These are phyloP conservation scores for Papilio glaucus DNA, from an alignment of 1,140 invertebrate genomes.

Conservation along the genomic window DNA sequence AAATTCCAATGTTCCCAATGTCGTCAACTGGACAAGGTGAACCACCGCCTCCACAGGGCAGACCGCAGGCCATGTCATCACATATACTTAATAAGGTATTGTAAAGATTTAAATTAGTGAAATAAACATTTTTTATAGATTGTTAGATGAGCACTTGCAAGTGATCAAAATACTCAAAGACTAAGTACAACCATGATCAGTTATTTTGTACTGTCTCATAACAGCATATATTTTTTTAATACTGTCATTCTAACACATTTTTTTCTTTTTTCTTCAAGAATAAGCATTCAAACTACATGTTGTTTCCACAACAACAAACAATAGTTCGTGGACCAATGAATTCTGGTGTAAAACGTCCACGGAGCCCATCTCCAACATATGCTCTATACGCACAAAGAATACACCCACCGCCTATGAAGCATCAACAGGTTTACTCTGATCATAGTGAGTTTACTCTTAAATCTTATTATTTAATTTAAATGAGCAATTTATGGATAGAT, in stretches of 20 bases:
- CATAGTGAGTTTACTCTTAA: constrained; percentile 72
- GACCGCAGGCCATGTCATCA: constrained; percentile 67
- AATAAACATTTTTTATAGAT: too few relatives aligned
- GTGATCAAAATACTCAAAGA: too few relatives aligned
- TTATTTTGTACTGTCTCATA: too few relatives aligned
- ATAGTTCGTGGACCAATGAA: constrained; percentile 72
- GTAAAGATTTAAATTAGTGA: too few relatives aligned
- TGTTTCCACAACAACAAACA: constrained; percentile 65
- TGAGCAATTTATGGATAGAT: too few relatives aligned
- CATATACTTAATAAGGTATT: constrained; percentile 79
- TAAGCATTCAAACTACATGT: constrained; percentile 64
- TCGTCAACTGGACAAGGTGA: constrained; percentile 66
- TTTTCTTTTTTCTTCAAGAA: constrained; percentile 51
- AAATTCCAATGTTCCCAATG: constrained; percentile 75
- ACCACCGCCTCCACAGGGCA: constrained; percentile 62
- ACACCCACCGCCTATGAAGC: constrained; percentile 77
- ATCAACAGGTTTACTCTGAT: constrained; percentile 73
- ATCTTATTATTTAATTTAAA: neutral
- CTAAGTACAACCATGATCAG: too few relatives aligned
- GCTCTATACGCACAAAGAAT: constrained; percentile 78
- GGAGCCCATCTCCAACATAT: constrained; percentile 84
- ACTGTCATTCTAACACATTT: neutral
- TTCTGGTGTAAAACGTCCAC: constrained; percentile 77
- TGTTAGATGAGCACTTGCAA: too few relatives aligned
- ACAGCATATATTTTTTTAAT: too few relatives aligned